Evolutionary conservation across 2,113 vertebrate species (phyloP).

Genomic region (Fulica atra): DNA sequence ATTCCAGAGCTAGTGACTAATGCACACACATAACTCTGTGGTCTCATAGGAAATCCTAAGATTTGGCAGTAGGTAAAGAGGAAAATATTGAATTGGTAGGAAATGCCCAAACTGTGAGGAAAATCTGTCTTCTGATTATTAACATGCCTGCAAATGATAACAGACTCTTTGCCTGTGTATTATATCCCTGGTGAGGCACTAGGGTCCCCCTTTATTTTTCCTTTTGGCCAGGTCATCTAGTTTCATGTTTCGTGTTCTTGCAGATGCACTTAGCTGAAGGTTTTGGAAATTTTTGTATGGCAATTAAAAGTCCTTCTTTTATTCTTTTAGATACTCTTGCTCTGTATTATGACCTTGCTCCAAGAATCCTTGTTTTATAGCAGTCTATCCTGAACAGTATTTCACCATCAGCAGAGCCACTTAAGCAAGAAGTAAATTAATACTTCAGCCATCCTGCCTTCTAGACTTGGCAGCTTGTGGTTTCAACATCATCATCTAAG

Average conservation of each 20-base stretch:
- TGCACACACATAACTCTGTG: background rate
- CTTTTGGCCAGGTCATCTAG: background rate
- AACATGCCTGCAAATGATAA: background rate
- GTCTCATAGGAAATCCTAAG: background rate
- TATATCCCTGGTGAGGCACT: background rate
- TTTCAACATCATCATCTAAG: slow-evolving; percentile 7
- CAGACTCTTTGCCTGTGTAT: background rate
- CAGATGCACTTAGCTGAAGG: background rate
- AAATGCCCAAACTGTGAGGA: background rate
- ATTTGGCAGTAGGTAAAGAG: background rate
- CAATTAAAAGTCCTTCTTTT: background rate
- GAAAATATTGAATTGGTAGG: background rate
- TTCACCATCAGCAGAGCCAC: slow-evolving; percentile 21
- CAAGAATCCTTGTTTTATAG: slow-evolving; percentile 27
- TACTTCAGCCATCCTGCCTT: slow-evolving; percentile 14
- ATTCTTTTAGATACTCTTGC: slow-evolving; percentile 9
- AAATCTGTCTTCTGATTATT: background rate
- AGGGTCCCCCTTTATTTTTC: background rate
- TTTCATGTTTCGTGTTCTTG: background rate
- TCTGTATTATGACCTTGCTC: slow-evolving; percentile 6
- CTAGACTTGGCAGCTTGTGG: slow-evolving; percentile 14
- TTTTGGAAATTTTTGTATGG: background rate
- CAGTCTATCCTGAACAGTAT: slow-evolving; percentile 11
- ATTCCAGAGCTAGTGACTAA: background rate
- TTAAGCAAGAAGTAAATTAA: slow-evolving; percentile 24